Evolutionary conservation across 2,113 vertebrate species (phyloP), one percentile per base, ranked within the genome.

Genomic region (Alectura lathami): DNA sequence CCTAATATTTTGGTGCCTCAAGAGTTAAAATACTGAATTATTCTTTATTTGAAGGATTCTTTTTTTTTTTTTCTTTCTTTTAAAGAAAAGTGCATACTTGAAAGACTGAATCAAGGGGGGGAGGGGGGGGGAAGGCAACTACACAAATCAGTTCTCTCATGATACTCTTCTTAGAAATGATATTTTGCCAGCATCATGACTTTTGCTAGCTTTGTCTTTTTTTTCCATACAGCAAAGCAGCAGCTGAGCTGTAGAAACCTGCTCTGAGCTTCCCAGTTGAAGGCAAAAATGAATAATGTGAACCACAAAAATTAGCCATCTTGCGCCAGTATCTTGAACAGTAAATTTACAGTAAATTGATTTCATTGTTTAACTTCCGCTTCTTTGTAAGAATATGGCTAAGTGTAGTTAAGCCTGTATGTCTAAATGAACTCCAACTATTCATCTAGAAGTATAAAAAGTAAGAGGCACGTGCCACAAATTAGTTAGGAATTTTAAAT

Each of bases 161-260:
- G 3, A 20, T 54, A 63, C n/a, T 53, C 23, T 51, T 50, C 14
- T 45, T 4, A 11, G n/a, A 60, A 66, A 45, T 38, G 4, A 18
- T 69, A 11, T 40, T 75, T 60, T 69, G 17, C 9, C 12, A 40
- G 0, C 36, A 17, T 42, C 5, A 8, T 60, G 40, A 1, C 2
- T 60, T 75, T 27, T 66, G 40, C 17, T 29, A 48, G 16, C 3
- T 18, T 22, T 53, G n/a, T 30, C 36, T 26, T 38, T 38, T 38
- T 13, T 5, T 22, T 30, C 7, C 22, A 47, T 54, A 30, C 22
- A 54, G 8, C 40, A 68, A 8, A 18, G 43, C 51, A 29, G 47
- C 34, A 56, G 27, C 26, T 70, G 36, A 30, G 16, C 66, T 84
- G 27, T 54, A 18, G 48, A 45, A 78, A 77, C 4, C 6, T 64